These are phyloP conservation scores for Peromyscus californicus DNA, from an alignment of 2,113 vertebrate genomes.

Conservation along the genomic window DNA sequence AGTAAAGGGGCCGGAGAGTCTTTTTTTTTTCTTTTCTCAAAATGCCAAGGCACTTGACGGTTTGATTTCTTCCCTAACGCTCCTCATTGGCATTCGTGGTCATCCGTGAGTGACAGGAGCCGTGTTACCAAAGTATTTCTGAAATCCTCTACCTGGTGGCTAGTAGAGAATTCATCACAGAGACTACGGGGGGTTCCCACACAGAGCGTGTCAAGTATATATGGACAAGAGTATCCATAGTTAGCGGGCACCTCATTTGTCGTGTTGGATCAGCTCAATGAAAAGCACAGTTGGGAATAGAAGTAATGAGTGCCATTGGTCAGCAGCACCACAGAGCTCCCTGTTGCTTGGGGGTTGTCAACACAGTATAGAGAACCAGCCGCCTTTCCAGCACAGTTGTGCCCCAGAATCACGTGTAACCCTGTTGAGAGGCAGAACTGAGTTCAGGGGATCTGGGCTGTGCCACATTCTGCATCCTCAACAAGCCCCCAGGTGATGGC, in stretches of 20 bases:
- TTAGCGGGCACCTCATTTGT: not conserved
- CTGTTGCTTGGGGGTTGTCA: not conserved
- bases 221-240: not conserved
- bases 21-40: not conserved
- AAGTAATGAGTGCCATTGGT: not conserved
- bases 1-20: not conserved
- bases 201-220: not conserved
- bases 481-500: no score
- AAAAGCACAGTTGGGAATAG: not conserved
- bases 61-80: slow-evolving; percentile 30
- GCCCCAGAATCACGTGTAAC: not conserved
- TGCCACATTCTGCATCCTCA: not conserved
- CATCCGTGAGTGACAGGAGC: not conserved
- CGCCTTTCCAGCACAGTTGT: not conserved
- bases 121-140: not conserved
- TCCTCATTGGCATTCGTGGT: not conserved
- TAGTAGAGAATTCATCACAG: not conserved
- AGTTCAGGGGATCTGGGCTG: not conserved
- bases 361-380: not conserved
- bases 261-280: not conserved
- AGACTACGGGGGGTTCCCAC: not conserved
- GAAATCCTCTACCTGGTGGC: not conserved
- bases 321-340: no score
- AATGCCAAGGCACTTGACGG: not conserved
- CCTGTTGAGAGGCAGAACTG: not conserved